These are phyloP conservation scores for Adela reaumurella DNA, from an alignment of 2,888 invertebrate species.

Conservation along the genomic window DNA sequence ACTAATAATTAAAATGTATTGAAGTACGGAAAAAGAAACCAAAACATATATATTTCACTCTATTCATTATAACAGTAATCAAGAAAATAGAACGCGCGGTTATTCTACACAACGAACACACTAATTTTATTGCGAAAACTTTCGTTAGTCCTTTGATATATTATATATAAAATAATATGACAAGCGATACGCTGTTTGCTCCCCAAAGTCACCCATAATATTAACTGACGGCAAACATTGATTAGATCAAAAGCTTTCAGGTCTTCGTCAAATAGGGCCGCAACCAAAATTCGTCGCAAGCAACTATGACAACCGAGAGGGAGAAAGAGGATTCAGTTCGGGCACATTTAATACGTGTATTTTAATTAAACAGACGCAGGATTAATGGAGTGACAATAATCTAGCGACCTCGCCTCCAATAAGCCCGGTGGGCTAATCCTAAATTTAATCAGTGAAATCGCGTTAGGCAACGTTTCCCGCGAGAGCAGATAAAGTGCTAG, in stretches of 20 bases:
- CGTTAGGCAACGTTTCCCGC: too few species aligned
- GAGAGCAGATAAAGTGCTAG: not conserved
- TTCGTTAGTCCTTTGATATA: too few species aligned
- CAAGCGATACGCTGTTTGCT: too few species aligned
- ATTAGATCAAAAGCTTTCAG: not conserved
- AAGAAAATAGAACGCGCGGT: too few species aligned
- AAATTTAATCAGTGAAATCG: slow-evolving; percentile 43
- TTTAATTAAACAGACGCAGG: slow-evolving; percentile 41
- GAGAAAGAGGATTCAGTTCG: not conserved
- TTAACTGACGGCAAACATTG: not conserved
- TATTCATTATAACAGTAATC: too few species aligned
- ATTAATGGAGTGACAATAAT: slow-evolving; percentile 54
- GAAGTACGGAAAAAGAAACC: too few species aligned
- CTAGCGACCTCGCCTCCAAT: slow-evolving; percentile 31
- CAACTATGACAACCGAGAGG: not conserved
- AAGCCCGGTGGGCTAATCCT: slow-evolving; percentile 35
- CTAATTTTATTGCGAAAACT: too few species aligned
- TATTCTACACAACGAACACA: too few species aligned
- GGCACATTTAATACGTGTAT: slow-evolving; percentile 12
- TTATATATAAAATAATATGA: too few species aligned
- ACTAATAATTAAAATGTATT: too few species aligned
- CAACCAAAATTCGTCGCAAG: not conserved
- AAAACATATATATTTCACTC: too few species aligned
- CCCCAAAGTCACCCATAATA: not conserved
- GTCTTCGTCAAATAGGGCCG: not conserved